Evolutionary conservation across 1,140 invertebrate genomes (phyloP), one percentile per base, ranked within the genome.

Genomic region (Nomia melanderi): DNA sequence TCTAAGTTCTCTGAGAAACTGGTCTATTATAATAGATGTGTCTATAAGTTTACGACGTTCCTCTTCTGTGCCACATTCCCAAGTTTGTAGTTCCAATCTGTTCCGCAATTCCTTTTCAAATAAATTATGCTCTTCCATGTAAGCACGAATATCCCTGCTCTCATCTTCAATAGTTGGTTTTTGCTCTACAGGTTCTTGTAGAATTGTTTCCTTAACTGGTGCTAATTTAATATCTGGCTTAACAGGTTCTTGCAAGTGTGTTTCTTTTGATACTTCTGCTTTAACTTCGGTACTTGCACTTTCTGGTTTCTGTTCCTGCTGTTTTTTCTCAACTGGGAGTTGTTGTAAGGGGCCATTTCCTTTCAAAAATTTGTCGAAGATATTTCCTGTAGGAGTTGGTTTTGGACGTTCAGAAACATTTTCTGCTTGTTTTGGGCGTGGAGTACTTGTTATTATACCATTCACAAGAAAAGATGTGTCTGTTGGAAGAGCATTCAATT

Each of bases 91-190:
- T 44, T 81, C 66, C 14, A 89, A 29, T 80, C 86, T 88, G 63
- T 83, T 84, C 54, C 86, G 84, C 27, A 94, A 70, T 83, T 94
- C 94, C 63, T 90, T 91, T 36, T 93, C 90, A 87, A 94, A 94
- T 33, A 91, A 87, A 6, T 64, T 79, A 33, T 92, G 90, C 83
- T 94, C 89, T 31, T 92, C 89, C 8, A 83, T 41, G 62, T 88
- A 92, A 29, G 88, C 90, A 3, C 79, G 79, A 47, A 90, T 41
- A 66, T 89, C 91, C 27, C 90, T 75, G 11, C n/a, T 62, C 17
- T 84, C 74, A 12, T 84, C 78, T 1, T 84, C 83, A 14, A 69
- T n/a, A 0, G 59, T 62, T 56, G 75, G 17, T 70, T 84, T 89
- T 4, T 81, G 73, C 67, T 88, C 85, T 4, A 50, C 50, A n/a